Percentiles rank a stretch among this genome's conserved stretches.
Conservation (phyloP, 1,140 invertebrate species). For the Anastrepha ludens region DNA sequence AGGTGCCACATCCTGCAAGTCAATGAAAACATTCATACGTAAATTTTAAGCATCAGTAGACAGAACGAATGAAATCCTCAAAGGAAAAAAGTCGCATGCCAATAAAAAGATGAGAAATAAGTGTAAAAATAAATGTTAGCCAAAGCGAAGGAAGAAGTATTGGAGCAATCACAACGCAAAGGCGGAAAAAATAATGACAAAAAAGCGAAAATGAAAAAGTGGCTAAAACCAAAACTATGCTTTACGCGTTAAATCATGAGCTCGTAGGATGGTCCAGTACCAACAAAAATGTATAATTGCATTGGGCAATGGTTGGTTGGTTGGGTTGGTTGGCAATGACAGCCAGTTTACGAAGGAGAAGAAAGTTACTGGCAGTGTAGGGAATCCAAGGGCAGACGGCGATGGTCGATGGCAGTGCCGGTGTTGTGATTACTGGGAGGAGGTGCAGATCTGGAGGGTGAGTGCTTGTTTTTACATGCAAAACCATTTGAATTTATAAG, state of each 20-base stretch:
- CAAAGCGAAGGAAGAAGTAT: not conserved
- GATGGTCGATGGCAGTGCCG: not conserved
- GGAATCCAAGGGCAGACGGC: not conserved
- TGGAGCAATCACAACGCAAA: not conserved
- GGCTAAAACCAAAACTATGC: constrained; percentile 54
- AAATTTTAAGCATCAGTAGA: not conserved
- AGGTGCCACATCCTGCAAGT: constrained; percentile 49
- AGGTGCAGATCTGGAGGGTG: not conserved
- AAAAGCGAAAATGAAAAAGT: not conserved
- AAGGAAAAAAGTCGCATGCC: not conserved
- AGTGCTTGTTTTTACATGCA: constrained; percentile 22
- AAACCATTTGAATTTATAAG: constrained; percentile 31
- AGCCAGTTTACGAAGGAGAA: constrained; percentile 20
- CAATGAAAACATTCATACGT: constrained; percentile 46
- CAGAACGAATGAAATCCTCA: constrained; percentile 7
- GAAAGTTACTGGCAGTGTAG: not conserved
- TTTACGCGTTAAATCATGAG: constrained; percentile 53
- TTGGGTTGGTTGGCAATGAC: too few species aligned
- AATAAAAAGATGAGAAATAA: constrained; percentile 48
- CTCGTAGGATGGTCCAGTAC: constrained; percentile 53
- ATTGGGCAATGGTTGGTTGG: too few species aligned
- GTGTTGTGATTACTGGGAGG: not conserved
- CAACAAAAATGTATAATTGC: constrained; percentile 65
- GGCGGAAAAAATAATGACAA: constrained; percentile 17
- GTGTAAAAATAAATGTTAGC: not conserved